Evolutionary conservation across 2,888 invertebrate genomes (phyloP).

Genomic region (Volucella zonaria): DNA sequence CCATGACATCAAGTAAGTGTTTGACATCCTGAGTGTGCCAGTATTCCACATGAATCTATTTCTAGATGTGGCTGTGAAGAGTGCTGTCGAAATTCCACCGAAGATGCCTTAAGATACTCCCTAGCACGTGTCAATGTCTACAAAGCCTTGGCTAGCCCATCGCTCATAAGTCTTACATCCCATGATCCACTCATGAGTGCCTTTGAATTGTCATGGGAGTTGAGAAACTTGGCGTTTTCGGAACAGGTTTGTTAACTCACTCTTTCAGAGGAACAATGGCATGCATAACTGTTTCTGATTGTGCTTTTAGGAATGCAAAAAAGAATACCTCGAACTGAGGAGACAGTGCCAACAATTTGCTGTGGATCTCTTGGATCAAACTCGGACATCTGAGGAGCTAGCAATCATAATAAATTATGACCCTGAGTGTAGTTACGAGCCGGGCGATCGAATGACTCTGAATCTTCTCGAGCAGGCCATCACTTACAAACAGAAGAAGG

Average conservation of each 20-base stretch:
- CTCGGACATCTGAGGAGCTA: slow-evolving; percentile 95
- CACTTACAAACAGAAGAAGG: slow-evolving; percentile 96
- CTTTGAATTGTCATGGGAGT: slow-evolving; percentile 97
- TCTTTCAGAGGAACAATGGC: not conserved
- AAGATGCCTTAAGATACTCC: slow-evolving; percentile 91
- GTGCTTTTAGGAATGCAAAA: slow-evolving; percentile 88
- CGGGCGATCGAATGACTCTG: slow-evolving; percentile 92
- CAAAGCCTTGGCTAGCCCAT: slow-evolving; percentile 95
- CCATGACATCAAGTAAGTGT: slow-evolving; percentile 89
- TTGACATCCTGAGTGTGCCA: not conserved
- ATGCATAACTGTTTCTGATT: slow-evolving; percentile 8
- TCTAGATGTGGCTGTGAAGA: slow-evolving; percentile 93
- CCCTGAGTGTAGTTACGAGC: slow-evolving; percentile 88
- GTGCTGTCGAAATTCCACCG: slow-evolving; percentile 89
- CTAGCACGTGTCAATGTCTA: slow-evolving; percentile 96
- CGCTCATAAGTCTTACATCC: slow-evolving; percentile 95
- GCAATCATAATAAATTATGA: slow-evolving; percentile 97
- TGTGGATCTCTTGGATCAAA: slow-evolving; percentile 94
- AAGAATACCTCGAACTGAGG: slow-evolving; percentile 94
- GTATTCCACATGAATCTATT: not conserved
- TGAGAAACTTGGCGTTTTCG: slow-evolving; percentile 93
- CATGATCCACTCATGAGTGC: slow-evolving; percentile 96
- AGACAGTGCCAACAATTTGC: slow-evolving; percentile 94
- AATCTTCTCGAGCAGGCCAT: slow-evolving; percentile 95
- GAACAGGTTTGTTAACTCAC: slow-evolving; percentile 86